Evolutionary conservation across 2,888 invertebrate species (phyloP), one percentile per base, ranked within the genome.

Genomic region (Alsophila aescularia): DNA sequence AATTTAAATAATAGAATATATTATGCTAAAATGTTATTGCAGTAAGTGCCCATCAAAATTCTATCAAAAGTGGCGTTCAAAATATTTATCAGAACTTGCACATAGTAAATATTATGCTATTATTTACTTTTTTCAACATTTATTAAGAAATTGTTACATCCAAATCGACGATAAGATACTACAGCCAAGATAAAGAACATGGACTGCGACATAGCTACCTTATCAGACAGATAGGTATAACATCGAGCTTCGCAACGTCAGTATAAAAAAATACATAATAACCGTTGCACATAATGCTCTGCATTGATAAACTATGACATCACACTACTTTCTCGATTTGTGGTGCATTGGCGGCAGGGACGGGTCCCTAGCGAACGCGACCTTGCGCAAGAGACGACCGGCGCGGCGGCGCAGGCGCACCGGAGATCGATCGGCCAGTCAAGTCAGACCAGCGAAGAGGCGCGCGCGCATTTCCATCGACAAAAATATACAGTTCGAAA

Each of bases 281-380:
- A 42, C n/a, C 6, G 18, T 52, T 54, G 40, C 35, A 55, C 24
- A 48, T 49, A 58, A 59, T 67, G 60, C 44, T 58, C 59, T 67
- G 65, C 60, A 69, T 71, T 72, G 74, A 78, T 75, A 73, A 68
- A 61, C 56, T 66, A 65, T 80, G 77, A 78, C 73, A 77, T 75
- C 77, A 79, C 69, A n/a, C 53, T 71, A 80, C 83, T 85, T 84
- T 87, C 83, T 73, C 81, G 72, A 67, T 75, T 68, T 60, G 68
- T 55, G 60, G 62, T 69, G 62, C 60, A 70, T 49, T 65, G 65
- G 70, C 74, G 73, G 73, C 79, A 79, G 79, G 77, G 73, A 73
- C 78, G 79, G 78, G 78, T 74, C 70, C 70, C 73, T 64, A 64
- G 62, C 24, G 24, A 18, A 5, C 58, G 72, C 62, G 73, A 70